A percentile compares a stretch with the other conserved stretches of the same genome.
Conservation (phyloP, 2,888 invertebrate species). For the Amphipoea lucens region DNA sequence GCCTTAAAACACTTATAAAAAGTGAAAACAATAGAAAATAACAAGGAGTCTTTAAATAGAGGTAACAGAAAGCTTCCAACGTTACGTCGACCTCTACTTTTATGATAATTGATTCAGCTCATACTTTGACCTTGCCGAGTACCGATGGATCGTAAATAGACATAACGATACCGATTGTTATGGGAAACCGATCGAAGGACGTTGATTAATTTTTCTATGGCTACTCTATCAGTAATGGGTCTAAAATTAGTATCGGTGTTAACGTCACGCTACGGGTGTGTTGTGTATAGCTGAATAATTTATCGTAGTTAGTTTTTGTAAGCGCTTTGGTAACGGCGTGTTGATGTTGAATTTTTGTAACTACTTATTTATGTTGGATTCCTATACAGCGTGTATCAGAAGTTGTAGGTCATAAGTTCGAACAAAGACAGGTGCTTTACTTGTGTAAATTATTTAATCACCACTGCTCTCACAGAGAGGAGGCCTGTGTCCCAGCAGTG, state of each 20-base stretch:
- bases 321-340: conserved; percentile 21
- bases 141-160: conserved; percentile 71
- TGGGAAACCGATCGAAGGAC: conserved; percentile 68
- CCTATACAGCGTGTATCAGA: not conserved
- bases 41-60: conserved; percentile 6
- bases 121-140: conserved; percentile 67
- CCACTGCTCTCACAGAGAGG: too few species aligned
- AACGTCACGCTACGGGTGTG: conserved; percentile 48
- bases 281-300: conserved; percentile 45
- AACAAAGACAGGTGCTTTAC: too few species aligned
- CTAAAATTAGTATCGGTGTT: conserved; percentile 54
- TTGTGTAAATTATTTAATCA: too few species aligned
- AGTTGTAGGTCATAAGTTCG: not conserved
- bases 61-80: conserved; percentile 24
- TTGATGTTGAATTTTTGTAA: conserved; percentile 21
- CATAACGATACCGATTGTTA: conserved; percentile 67
- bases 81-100: conserved; percentile 54
- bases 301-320: conserved; percentile 53
- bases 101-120: conserved; percentile 64
- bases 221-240: conserved; percentile 48
- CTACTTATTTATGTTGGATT: conserved; percentile 1
- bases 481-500: too few species aligned
- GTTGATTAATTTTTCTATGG: conserved; percentile 54
- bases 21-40: conserved; percentile 1
- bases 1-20: not conserved